phyloP scores from a whole-genome alignment of 2,888 invertebrate genomes.

The Drosophila mulleri region DNA sequence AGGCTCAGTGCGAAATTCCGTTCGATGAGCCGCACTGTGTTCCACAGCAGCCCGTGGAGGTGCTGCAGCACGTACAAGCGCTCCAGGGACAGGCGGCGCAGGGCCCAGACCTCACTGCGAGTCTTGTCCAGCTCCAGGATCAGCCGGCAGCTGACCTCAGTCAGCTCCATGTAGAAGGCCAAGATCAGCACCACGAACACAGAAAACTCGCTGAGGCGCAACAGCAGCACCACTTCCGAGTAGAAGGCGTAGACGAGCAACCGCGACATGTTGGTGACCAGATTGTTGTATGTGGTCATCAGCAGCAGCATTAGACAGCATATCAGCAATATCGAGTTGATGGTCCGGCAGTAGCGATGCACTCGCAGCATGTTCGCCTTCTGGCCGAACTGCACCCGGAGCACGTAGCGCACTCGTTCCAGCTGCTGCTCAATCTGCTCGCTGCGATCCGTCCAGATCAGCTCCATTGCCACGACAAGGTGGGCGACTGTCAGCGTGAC shows the following conservation, averaged over 20 bases:
- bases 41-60: conserved; percentile 68
- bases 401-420: conserved; percentile 29
- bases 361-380: conserved; percentile 36
- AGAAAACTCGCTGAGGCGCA: conserved; percentile 67
- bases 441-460: conserved; percentile 58
- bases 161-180: conserved; percentile 57
- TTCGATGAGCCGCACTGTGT: conserved; percentile 58
- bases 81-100: conserved; percentile 30
- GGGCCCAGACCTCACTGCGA: conserved; percentile 27
- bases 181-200: conserved; percentile 51
- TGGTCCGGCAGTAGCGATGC: conserved; percentile 32
- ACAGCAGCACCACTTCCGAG: conserved; percentile 65
- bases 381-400: conserved; percentile 49
- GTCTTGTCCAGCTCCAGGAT: conserved; percentile 52
- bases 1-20: conserved; percentile 67
- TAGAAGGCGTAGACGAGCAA: conserved; percentile 49
- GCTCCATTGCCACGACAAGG: conserved; percentile 33
- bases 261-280: background rate
- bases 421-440: conserved; percentile 44
- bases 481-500: conserved; percentile 38
- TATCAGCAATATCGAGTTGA: conserved; percentile 20
- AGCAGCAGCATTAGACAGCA: background rate
- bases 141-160: conserved; percentile 12
- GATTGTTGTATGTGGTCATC: conserved; percentile 7
- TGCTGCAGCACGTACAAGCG: conserved; percentile 55